A percentile compares a stretch with the other conserved stretches of the same genome.
Evolutionary conservation across 2,113 vertebrate species (phyloP).

Genomic region (Apteryx owenii): DNA sequence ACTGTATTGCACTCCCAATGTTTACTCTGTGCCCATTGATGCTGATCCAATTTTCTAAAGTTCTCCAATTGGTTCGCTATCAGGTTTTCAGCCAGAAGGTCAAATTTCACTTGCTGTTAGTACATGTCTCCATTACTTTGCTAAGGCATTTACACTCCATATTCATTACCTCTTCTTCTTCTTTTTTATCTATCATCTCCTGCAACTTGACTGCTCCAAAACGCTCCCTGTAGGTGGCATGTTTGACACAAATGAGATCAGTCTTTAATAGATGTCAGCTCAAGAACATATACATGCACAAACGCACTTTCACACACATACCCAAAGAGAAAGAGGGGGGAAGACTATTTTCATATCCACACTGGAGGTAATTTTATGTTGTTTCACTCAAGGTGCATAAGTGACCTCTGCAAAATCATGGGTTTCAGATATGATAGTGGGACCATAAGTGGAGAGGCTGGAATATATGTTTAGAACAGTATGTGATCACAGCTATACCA

Average conservation of each 20-base stretch:
- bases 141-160: conserved; percentile 79
- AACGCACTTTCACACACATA: not conserved
- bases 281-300: conserved; percentile 19
- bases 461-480: conserved; percentile 67
- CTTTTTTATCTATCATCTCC: conserved; percentile 66
- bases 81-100: conserved; percentile 83
- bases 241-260: conserved; percentile 78
- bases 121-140: conserved; percentile 82
- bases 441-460: conserved; percentile 60
- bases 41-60: conserved; percentile 86
- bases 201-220: conserved; percentile 74
- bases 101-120: conserved; percentile 83
- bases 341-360: conserved; percentile 66
- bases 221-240: conserved; percentile 77
- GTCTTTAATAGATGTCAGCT: conserved; percentile 73
- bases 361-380: conserved; percentile 74
- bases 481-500: conserved; percentile 66
- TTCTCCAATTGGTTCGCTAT: conserved; percentile 83
- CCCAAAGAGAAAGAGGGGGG: not conserved
- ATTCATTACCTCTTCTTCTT: conserved; percentile 76
- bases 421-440: conserved; percentile 63
- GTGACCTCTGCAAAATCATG: conserved; percentile 76
- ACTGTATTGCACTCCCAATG: conserved; percentile 83
- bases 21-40: conserved; percentile 84
- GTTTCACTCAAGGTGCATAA: conserved; percentile 72